These are phyloP conservation scores for Coregonus ussuriensis DNA, from an alignment of 2,797 vertebrate genomes.

Conservation along the genomic window DNA sequence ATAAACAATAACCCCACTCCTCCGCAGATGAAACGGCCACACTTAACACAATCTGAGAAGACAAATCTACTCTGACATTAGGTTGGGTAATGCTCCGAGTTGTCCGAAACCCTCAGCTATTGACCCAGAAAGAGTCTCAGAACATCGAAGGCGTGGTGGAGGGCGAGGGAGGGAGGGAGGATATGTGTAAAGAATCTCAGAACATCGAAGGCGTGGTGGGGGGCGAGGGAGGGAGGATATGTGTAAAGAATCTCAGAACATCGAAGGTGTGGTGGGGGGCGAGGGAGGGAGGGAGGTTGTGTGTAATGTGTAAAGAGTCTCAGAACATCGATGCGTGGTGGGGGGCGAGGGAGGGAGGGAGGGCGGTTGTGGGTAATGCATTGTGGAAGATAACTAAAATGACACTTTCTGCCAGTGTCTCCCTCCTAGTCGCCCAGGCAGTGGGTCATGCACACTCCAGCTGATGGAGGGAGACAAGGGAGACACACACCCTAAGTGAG, in stretches of 20 bases:
- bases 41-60: conserved; percentile 42
- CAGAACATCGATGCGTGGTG: background rate
- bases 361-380: conserved; percentile 47
- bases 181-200: conserved; percentile 49
- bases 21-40: background rate
- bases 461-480: conserved; percentile 35
- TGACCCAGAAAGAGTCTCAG: conserved; percentile 73
- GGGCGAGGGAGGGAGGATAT: background rate
- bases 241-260: conserved; percentile 53
- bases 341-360: too few species aligned
- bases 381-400: conserved; percentile 53
- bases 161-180: background rate
- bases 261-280: conserved; percentile 11
- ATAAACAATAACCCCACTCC: background rate
- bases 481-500: too few species aligned
- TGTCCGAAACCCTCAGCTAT: conserved; percentile 69
- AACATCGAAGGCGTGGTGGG: conserved; percentile 21
- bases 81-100: conserved; percentile 60
- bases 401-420: conserved; percentile 53
- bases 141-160: conserved; percentile 22
- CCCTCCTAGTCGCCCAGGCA: conserved; percentile 18
- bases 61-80: conserved; percentile 70
- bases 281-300: background rate
- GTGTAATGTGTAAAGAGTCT: too few species aligned
- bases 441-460: conserved; percentile 21